Evolutionary conservation across 92 coral and sea anemone genomes (phyloP).

Genomic region (Palythoa grandis): DNA sequence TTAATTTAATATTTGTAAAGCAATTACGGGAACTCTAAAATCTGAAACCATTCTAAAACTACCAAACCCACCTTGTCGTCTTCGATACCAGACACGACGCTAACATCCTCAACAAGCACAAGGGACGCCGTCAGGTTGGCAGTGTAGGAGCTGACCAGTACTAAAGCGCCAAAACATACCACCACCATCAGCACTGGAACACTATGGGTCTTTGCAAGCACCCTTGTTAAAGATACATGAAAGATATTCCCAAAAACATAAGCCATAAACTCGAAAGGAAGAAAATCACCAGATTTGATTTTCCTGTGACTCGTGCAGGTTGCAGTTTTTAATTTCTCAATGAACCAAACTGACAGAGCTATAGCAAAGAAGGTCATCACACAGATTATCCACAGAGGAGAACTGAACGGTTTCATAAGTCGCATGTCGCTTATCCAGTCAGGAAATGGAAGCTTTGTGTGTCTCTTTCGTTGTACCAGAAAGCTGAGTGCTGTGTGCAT

Average conservation of each 20-base stretch:
- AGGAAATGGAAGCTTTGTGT: constrained; percentile 59
- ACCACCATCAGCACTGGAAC: constrained; percentile 86
- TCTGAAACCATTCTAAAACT: background rate
- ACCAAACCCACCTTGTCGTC: constrained; percentile 71
- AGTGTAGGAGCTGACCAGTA: constrained; percentile 85
- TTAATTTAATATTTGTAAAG: background rate
- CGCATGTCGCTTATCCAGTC: constrained; percentile 74
- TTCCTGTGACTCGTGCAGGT: constrained; percentile 37
- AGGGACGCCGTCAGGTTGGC: constrained; percentile 91
- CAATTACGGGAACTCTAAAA: too few relatives aligned
- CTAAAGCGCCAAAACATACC: constrained; percentile 81
- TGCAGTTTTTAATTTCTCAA: constrained; percentile 57
- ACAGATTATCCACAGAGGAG: constrained; percentile 73
- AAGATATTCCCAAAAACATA: constrained; percentile 91
- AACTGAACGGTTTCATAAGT: constrained; percentile 83
- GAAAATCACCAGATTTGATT: constrained; percentile 53
- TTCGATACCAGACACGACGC: constrained; percentile 76
- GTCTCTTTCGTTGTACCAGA: constrained; percentile 56
- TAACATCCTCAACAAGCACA: constrained; percentile 72
- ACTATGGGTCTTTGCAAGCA: constrained; percentile 78
- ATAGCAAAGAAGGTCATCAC: constrained; percentile 65
- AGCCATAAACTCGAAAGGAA: constrained; percentile 81
- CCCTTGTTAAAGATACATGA: constrained; percentile 82
- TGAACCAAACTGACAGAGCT: constrained; percentile 66
- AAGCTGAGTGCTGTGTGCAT: constrained; percentile 79